Evolutionary conservation across 2,888 invertebrate species (phyloP).

Genomic region (Smittia aterrima): DNA sequence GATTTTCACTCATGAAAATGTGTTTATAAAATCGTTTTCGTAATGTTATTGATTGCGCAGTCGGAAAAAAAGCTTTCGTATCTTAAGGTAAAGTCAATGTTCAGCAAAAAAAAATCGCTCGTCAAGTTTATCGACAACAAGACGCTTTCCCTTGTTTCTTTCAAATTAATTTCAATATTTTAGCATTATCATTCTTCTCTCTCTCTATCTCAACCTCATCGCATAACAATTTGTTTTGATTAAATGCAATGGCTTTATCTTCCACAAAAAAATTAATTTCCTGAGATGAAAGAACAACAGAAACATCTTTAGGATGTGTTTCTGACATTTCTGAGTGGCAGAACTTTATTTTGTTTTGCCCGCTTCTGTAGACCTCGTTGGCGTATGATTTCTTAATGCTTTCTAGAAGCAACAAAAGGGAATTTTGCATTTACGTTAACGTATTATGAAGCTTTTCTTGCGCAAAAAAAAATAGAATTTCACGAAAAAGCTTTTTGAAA

Average conservation of each 20-base stretch:
- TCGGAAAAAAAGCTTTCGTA: constrained; percentile 41
- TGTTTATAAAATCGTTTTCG: neutral
- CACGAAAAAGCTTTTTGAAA: neutral
- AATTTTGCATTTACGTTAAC: neutral
- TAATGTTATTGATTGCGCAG: constrained; percentile 30
- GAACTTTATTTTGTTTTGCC: neutral
- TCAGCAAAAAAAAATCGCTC: neutral
- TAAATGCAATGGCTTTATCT: neutral
- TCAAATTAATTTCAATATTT: constrained; percentile 22
- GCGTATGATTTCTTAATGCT: neutral
- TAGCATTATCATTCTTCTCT: constrained; percentile 11
- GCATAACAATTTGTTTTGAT: constrained; percentile 1
- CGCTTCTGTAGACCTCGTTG: no score
- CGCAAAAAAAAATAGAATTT: neutral
- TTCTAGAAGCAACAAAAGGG: neutral
- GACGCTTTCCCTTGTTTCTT: constrained; percentile 24
- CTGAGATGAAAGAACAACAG: neutral
- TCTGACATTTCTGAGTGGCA: neutral
- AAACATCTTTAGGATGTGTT: neutral
- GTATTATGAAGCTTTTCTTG: neutral
- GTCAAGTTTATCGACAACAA: neutral
- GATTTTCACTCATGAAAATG: neutral
- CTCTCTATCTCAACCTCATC: neutral
- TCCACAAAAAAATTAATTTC: neutral
- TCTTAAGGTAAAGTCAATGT: constrained; percentile 41